These are phyloP conservation scores for Scaptomyza graminum DNA, from an alignment of 1,140 invertebrate genomes.

Conservation along the genomic window DNA sequence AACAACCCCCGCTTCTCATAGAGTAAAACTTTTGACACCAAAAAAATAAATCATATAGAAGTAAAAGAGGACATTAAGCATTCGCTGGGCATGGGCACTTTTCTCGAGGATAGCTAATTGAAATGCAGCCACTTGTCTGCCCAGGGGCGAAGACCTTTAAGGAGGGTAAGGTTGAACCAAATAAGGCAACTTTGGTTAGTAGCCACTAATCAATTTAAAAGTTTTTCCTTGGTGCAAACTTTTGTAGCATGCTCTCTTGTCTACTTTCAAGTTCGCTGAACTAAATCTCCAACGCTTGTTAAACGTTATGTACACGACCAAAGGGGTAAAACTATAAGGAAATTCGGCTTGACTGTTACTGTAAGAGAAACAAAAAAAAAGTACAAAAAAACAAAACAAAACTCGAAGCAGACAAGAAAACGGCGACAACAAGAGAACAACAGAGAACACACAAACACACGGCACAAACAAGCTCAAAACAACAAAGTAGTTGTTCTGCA, in stretches of 20 bases:
- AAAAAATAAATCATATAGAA: not conserved
- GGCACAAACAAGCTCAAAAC: conserved; percentile 9
- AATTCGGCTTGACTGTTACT: conserved; percentile 24
- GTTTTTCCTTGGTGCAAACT: conserved; percentile 62
- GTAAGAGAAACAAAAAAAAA: not conserved
- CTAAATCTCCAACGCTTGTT: conserved; percentile 62
- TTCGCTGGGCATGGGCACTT: conserved; percentile 26
- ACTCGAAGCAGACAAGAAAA: conserved; percentile 28
- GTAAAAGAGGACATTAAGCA: conserved; percentile 29
- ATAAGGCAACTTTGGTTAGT: conserved; percentile 6
- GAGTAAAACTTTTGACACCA: conserved; percentile 3
- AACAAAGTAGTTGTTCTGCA: conserved; percentile 71
- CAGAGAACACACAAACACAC: conserved; percentile 6
- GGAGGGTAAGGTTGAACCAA: not conserved
- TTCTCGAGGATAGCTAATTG: conserved; percentile 55
- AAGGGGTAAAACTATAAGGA: conserved; percentile 71
- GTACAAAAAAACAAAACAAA: conserved; percentile 30
- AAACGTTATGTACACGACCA: conserved; percentile 63
- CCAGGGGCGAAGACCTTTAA: conserved; percentile 17
- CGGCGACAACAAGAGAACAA: conserved; percentile 38
- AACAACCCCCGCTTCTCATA: not conserved
- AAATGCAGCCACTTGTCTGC: conserved; percentile 64
- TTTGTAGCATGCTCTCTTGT: conserved; percentile 55
- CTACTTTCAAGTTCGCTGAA: conserved; percentile 56
- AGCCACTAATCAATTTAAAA: conserved; percentile 79